Conservation (phyloP, 2,113 vertebrate species). For the Colistium nudipinnis region DNA sequence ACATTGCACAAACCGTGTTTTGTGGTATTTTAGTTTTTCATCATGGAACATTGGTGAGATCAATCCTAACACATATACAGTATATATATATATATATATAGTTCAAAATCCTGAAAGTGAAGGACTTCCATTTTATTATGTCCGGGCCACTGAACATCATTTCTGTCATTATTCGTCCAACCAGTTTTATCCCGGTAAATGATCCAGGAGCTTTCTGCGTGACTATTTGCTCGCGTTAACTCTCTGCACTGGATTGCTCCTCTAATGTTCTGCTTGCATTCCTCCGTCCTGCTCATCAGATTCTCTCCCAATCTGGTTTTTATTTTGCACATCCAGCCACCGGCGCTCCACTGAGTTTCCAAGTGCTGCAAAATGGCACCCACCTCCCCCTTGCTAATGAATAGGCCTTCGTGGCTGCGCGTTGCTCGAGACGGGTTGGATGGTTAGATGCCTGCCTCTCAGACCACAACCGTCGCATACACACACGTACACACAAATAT, state of each 20-base stretch:
- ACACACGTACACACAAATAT: conserved; percentile 18
- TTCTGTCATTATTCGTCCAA: conserved; percentile 52
- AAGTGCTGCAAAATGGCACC: conserved; percentile 50
- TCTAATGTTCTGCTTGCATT: conserved; percentile 67
- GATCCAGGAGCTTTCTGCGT: conserved; percentile 45
- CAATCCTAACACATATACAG: conserved; percentile 8
- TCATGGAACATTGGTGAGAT: background rate
- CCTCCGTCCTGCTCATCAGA: conserved; percentile 39
- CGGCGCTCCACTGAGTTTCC: conserved; percentile 48
- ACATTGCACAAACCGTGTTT: background rate
- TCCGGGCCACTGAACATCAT: conserved; percentile 53
- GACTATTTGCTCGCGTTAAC: conserved; percentile 55
- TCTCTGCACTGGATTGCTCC: conserved; percentile 31
- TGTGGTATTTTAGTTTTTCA: background rate
- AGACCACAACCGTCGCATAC: conserved; percentile 25
- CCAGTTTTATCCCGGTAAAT: conserved; percentile 54
- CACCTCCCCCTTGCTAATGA: conserved; percentile 59
- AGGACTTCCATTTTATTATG: conserved; percentile 49
- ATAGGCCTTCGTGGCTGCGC: conserved; percentile 36
- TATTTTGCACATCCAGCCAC: conserved; percentile 56
- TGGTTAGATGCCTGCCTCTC: conserved; percentile 50
- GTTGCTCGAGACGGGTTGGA: conserved; percentile 36
- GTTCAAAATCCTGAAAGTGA: conserved; percentile 6
- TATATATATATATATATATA: too few species aligned
- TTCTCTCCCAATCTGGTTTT: conserved; percentile 62